phyloP scores from a whole-genome alignment of 1,140 invertebrate genomes.

The Megathymus violae region DNA sequence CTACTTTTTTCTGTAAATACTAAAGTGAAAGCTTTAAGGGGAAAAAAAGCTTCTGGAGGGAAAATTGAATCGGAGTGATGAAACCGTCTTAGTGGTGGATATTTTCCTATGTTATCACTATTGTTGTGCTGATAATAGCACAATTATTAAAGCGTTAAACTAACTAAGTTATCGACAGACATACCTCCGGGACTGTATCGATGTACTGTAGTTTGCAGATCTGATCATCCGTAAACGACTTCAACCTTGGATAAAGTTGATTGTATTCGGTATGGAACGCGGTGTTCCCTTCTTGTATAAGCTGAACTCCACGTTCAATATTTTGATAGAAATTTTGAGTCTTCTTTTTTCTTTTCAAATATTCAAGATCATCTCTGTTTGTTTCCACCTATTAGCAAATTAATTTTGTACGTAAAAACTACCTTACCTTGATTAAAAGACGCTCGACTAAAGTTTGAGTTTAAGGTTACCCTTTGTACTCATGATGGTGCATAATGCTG shows the following conservation, averaged over 20 bases:
- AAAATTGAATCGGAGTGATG: too few species aligned
- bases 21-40: too few species aligned
- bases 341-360: constrained; percentile 67
- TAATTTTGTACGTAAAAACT: too few species aligned
- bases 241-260: constrained; percentile 62
- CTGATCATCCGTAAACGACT: constrained; percentile 58
- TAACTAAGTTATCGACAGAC: too few species aligned
- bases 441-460: too few species aligned
- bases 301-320: constrained; percentile 51
- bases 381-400: constrained; percentile 62
- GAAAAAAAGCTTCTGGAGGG: too few species aligned
- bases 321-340: constrained; percentile 60
- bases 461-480: too few species aligned
- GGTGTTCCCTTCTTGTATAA: constrained; percentile 53
- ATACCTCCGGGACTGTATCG: constrained; percentile 67
- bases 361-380: constrained; percentile 65
- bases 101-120: background rate
- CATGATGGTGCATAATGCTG: too few species aligned
- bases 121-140: background rate
- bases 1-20: too few species aligned
- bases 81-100: too few species aligned
- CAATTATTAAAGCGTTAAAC: background rate
- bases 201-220: constrained; percentile 65
- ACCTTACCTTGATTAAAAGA: too few species aligned
- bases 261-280: constrained; percentile 71